Conservation (phyloP, 2,888 invertebrate species). For the Oeneis ivallda region DNA sequence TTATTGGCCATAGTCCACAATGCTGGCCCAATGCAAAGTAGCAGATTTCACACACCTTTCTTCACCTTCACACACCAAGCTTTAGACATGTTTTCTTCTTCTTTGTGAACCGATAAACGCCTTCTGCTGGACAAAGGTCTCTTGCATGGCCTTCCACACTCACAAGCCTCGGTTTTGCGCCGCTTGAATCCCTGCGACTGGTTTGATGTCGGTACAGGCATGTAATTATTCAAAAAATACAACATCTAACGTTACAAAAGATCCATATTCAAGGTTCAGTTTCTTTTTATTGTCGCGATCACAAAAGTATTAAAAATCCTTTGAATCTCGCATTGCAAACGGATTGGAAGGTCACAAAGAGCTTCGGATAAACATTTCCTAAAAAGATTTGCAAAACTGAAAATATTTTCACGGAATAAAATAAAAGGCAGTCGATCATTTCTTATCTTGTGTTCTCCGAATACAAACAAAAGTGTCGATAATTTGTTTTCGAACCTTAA, state of each 20-base stretch:
- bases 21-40: too few relatives aligned
- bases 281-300: conserved; percentile 4
- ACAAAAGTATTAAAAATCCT: conserved; percentile 17
- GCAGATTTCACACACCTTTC: too few relatives aligned
- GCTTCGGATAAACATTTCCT: background rate
- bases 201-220: too few relatives aligned
- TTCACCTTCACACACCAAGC: too few relatives aligned
- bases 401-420: conserved; percentile 9
- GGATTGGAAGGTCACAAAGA: conserved; percentile 11
- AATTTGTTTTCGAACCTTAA: background rate
- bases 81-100: too few relatives aligned
- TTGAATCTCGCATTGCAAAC: conserved; percentile 10
- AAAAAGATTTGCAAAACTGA: conserved; percentile 1
- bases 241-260: background rate
- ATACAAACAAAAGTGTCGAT: conserved; percentile 8
- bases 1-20: too few relatives aligned
- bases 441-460: conserved; percentile 4
- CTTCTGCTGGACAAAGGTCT: too few relatives aligned
- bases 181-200: too few relatives aligned
- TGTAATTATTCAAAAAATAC: conserved; percentile 4
- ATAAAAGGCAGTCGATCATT: conserved; percentile 13
- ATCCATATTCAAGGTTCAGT: conserved; percentile 2
- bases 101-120: too few relatives aligned
- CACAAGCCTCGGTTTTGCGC: too few relatives aligned
- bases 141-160: too few relatives aligned